Percentiles rank a stretch among this genome's conserved stretches.
phyloP scores from a whole-genome alignment of 2,113 vertebrate genomes.

The Haplochromis burtoni region DNA sequence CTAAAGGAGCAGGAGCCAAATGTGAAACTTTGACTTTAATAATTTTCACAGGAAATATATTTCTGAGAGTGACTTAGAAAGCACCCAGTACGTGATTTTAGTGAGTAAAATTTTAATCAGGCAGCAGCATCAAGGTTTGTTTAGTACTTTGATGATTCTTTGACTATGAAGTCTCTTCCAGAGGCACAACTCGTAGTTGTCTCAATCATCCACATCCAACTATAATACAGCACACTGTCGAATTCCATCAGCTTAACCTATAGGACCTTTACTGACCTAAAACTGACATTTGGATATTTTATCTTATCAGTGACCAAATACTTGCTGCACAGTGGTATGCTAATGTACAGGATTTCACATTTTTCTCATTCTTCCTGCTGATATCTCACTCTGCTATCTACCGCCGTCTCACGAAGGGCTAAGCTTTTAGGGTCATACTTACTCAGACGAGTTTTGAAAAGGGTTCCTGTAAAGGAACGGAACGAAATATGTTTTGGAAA shows the following conservation, averaged over 20 bases:
- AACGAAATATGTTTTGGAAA: not conserved
- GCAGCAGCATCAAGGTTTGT: not conserved
- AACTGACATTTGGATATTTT: not conserved
- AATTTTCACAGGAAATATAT: not conserved
- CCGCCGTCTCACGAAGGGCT: not conserved
- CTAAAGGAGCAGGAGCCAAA: not conserved
- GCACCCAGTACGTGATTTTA: not conserved
- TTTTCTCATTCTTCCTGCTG: not conserved
- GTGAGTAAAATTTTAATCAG: not conserved
- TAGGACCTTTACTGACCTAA: not conserved
- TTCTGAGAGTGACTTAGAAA: not conserved
- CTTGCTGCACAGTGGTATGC: not conserved
- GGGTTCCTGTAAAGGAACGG: not conserved
- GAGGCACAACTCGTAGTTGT: not conserved
- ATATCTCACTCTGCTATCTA: not conserved
- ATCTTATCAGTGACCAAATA: not conserved
- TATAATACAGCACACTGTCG: not conserved
- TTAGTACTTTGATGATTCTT: not conserved
- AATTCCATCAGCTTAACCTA: not conserved
- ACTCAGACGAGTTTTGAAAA: not conserved
- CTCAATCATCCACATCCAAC: not conserved
- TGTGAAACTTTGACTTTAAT: not conserved
- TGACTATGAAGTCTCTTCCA: not conserved
- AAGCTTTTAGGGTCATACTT: not conserved
- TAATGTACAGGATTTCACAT: not conserved